phyloP scores from a whole-genome alignment of 2,113 vertebrate genomes.

The Rutilus rutilus region DNA sequence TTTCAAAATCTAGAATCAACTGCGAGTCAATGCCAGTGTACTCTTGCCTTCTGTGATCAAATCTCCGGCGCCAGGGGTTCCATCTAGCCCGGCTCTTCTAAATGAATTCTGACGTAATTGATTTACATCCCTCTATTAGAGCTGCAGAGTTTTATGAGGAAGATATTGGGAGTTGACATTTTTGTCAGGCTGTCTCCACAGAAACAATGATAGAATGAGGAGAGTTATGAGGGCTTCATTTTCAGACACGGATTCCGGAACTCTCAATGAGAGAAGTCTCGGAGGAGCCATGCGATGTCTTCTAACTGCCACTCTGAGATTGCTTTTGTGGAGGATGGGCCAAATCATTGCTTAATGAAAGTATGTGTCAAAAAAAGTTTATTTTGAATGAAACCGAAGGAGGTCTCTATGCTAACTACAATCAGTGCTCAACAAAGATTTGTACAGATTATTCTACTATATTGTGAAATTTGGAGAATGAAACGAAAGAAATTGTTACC shows the following conservation, averaged over 20 bases:
- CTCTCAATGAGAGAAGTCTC: slow-evolving; percentile 1
- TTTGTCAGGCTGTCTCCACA: slow-evolving; percentile 43
- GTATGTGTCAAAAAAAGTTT: background rate
- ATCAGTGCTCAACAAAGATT: background rate
- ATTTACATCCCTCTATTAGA: slow-evolving; percentile 59
- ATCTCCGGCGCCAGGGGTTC: slow-evolving; percentile 48
- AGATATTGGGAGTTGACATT: slow-evolving; percentile 52
- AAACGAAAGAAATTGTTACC: background rate
- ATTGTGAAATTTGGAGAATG: no score
- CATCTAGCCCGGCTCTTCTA: slow-evolving; percentile 35
- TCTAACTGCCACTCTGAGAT: background rate
- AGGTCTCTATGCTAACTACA: background rate
- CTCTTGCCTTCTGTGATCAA: slow-evolving; percentile 52
- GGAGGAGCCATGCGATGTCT: background rate
- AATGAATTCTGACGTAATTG: slow-evolving; percentile 56
- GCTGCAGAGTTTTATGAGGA: slow-evolving; percentile 48
- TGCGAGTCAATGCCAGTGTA: background rate
- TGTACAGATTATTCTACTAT: no score
- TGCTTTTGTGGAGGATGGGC: background rate
- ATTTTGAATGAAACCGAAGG: background rate
- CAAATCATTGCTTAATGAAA: background rate
- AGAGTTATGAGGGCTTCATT: slow-evolving; percentile 37
- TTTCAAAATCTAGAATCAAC: slow-evolving; percentile 31
- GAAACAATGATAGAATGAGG: slow-evolving; percentile 32
- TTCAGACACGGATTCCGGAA: slow-evolving; percentile 15